These are phyloP conservation scores for Epiperipatus broadwayi DNA, from an alignment of 2,888 invertebrate genomes.

Conservation along the genomic window DNA sequence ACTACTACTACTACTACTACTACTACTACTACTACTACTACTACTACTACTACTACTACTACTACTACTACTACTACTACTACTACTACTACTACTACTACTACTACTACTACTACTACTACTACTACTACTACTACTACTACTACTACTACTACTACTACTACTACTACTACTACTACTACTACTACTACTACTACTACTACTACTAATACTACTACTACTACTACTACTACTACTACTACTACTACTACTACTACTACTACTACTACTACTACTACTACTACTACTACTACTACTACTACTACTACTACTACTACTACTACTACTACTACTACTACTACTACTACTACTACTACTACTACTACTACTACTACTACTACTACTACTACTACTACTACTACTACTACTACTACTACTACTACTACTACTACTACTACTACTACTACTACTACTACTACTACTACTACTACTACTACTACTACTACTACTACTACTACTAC, in stretches of 20 bases:
- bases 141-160: constrained; percentile 3
- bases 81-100: constrained; percentile 3
- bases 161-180: constrained; percentile 3
- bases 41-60: constrained; percentile 1
- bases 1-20: constrained; percentile 3
- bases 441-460: constrained; percentile 3
- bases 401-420: constrained; percentile 3
- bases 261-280: too few species aligned
- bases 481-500: constrained; percentile 3
- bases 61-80: constrained; percentile 3
- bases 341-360: constrained; percentile 3
- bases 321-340: constrained; percentile 3
- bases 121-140: constrained; percentile 3
- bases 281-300: constrained; percentile 3
- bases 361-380: constrained; percentile 1
- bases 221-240: constrained; percentile 3
- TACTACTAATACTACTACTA: too few species aligned
- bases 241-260: too few species aligned
- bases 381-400: not conserved
- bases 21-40: constrained; percentile 3
- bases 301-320: constrained; percentile 3
- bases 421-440: constrained; percentile 3
- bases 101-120: constrained; percentile 3
- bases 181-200: constrained; percentile 3
- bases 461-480: constrained; percentile 3